Evolutionary conservation across 2,888 invertebrate species (phyloP), one percentile per base, ranked within the genome.

Genomic region (Meiosimyza decipiens): DNA sequence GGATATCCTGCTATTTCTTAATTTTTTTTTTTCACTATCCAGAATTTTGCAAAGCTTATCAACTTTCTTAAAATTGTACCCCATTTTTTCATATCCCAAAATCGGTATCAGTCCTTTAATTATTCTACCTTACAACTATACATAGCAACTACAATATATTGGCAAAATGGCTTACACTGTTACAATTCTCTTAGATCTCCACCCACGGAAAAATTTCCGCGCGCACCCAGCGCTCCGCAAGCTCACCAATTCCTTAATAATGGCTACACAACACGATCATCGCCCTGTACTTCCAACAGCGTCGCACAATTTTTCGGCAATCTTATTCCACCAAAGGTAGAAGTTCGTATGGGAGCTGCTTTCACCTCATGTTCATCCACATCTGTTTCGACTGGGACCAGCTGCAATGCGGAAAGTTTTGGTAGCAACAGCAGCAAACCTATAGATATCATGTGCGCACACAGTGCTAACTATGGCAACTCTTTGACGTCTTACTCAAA

Each of bases 291-390:
- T 65, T 75, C 79, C 18, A 78, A 78, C 69, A 84, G 81, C 77
- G 84, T 83, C 71, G 83, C 83, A 74, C 86, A 83, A 71, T 84
- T 82, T 71, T 84, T 84, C 82, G 86, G 82, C 57, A 84, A 84
- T 72, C 79, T 85, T 81, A 85, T 84, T 88, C 82, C 91, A 63
- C 76, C 84, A 18, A 85, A 85, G 77, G 86, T 86, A 22, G 87
- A 86, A 76, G 85, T 84, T 3, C 84, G 84, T 65, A 74, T 87
- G 75, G 84, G 81, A 2, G 72, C 71, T 64, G 72, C 73, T 64
- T 72, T 71, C 9, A 70, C 59, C 15, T 66, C 69, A 15, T 73
- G 73, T 33, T 73, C 76, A 15, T 60, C 73, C 5, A 73, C 73
- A 47, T 74, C 73, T 6, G 62, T 71, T 2, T 73, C 75, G 15